Evolutionary conservation across 53 echinoderm and acorn worm species (phyloP), one percentile per base, ranked within the genome.

Genomic region (Hippasteria phrygiana): DNA sequence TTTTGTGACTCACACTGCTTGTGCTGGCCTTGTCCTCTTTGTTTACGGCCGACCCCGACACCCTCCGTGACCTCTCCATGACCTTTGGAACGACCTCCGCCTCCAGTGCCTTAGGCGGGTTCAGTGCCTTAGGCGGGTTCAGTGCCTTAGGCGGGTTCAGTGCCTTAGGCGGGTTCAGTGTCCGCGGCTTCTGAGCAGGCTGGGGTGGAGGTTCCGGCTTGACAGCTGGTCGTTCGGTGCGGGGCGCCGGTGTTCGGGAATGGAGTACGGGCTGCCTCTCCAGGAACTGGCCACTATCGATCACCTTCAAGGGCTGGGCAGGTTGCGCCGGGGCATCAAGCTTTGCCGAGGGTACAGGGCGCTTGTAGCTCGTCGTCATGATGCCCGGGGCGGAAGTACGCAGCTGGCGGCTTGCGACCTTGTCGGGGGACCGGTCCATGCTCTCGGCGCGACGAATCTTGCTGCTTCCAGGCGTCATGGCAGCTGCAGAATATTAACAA

Each of bases 341-440:
- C 37, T 46, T 71, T 34, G 59, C 27, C 22, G 88, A 65, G 3
- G 48, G 62, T n/a, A 72, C 79, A 17, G 87, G 88, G 75, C 83
- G 88, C 88, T 82, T 92, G 43, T 46, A 14, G 53, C 37, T 70
- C 16, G 88, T 56, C 17, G 92, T 62, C 76, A 89, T 48, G 28
- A 71, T 88, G 71, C 91, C 75, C 18, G 91, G 93, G 34, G 93
- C 93, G 0, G 93, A 91, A 35, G 91, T 80, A 18, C 93, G 91
- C 17, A 31, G 47, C 41, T 81, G 89, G 12, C 89, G 79, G 54
- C 80, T 79, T 24, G 67, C 40, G 41, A 91, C 73, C 50, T 91
- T 91, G 35, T 91, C 91, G 11, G 93, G 88, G 1, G 88, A 55
- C 22, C 27, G 50, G 36, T 69, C 87, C n/a, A 40, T 35, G 38